A percentile compares a stretch with the other conserved stretches of the same genome.
Conservation (phyloP, 2,888 invertebrate species). For the Pocota personata region DNA sequence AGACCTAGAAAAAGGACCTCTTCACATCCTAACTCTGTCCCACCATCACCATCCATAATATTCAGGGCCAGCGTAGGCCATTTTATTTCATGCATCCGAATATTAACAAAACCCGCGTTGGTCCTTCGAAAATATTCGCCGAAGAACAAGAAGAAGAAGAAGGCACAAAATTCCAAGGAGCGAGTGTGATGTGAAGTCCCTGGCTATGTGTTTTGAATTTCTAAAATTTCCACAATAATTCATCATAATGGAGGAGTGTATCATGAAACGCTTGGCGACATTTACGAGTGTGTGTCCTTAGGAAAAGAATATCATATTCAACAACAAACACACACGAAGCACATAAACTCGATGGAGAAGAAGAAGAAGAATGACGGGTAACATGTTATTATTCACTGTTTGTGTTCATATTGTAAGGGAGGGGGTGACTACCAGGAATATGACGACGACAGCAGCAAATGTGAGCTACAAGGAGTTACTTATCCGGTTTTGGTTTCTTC, state of each 20-base stretch:
- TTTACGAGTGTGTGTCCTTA: constrained; percentile 32
- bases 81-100: constrained; percentile 59
- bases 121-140: constrained; percentile 29
- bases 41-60: background rate
- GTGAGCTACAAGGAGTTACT: constrained; percentile 46
- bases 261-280: constrained; percentile 47
- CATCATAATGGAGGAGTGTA: constrained; percentile 41
- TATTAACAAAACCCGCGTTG: constrained; percentile 42
- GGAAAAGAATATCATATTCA: constrained; percentile 25
- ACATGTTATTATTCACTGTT: constrained; percentile 66
- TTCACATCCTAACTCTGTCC: background rate
- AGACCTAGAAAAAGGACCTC: constrained; percentile 52
- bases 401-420: background rate
- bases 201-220: constrained; percentile 61
- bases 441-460: constrained; percentile 17
- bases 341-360: background rate
- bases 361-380: constrained; percentile 30
- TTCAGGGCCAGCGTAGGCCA: constrained; percentile 4
- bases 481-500: constrained; percentile 32
- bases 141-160: background rate
- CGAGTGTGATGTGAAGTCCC: background rate
- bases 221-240: constrained; percentile 54
- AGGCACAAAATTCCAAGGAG: background rate
- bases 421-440: background rate
- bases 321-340: background rate